Evolutionary conservation across 2,888 invertebrate genomes (phyloP).

Genomic region (Drymonia ruficornis): DNA sequence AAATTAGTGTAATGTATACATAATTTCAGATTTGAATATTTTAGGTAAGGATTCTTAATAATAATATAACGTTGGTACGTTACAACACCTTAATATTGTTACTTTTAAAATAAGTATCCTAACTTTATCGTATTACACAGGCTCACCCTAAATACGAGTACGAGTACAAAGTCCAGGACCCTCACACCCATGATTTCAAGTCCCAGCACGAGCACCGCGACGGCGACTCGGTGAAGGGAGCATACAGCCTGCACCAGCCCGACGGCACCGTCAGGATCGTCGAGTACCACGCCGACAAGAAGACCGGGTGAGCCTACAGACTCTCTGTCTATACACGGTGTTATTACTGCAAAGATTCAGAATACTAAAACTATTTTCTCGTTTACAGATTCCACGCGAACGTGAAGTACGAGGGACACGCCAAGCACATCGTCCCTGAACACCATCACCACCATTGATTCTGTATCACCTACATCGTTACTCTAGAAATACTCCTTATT

Average conservation of each 20-base stretch:
- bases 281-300: constrained; percentile 65
- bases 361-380: background rate
- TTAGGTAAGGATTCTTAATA: too few relatives aligned
- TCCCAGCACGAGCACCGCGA: constrained; percentile 57
- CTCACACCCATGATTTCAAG: constrained; percentile 72
- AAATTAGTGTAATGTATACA: too few relatives aligned
- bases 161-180: constrained; percentile 71
- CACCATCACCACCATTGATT: constrained; percentile 34
- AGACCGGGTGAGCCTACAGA: constrained; percentile 20
- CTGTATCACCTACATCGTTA: background rate
- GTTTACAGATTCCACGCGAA: constrained; percentile 54
- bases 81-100: too few relatives aligned
- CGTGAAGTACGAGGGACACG: constrained; percentile 37
- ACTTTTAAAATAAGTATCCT: background rate
- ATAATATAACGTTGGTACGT: too few relatives aligned
- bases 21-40: too few relatives aligned
- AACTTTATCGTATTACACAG: background rate
- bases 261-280: constrained; percentile 72
- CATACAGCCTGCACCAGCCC: constrained; percentile 70
- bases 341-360: background rate
- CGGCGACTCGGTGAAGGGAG: constrained; percentile 63
- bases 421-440: constrained; percentile 36
- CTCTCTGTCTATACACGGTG: background rate
- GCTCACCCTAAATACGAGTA: constrained; percentile 66
- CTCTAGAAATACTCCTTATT: constrained; percentile 5